Evolutionary conservation across 2,113 vertebrate genomes (phyloP), one percentile per base, ranked within the genome.

Genomic region (Perca flavescens): DNA sequence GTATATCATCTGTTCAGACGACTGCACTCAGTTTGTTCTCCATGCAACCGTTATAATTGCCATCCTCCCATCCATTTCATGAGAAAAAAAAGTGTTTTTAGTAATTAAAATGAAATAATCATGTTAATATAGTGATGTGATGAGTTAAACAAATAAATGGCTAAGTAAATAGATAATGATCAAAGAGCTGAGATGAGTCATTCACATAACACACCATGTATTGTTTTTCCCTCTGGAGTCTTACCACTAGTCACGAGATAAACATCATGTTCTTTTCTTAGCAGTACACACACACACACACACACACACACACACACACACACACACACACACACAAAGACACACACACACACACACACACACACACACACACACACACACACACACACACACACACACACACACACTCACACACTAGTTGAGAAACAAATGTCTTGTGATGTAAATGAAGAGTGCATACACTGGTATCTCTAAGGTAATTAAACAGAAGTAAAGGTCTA

Each of bases 401-500:
- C 66, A 70, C 47, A 66, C 49, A 78, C 50, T 65, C 40, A 43
- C 40, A 62, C 77, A 82, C 82, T 88, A 84, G 83, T 82, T 83
- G 80, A 86, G 82, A 84, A 85, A 72, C 58, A 16, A 86, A 86
- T 86, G 80, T 92, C 90, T 90, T 79, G 87, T 90, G 86, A 88
- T 92, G 85, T 91, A 86, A 91, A 70, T 86, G 84, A 79, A 80
- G 80, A 88, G 84, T 85, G 66, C 88, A 89, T 87, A 83, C 85
- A 83, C 74, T 82, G 78, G 70, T 89, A 91, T 91, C 92, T 90
- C 88, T 65, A 77, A 92, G 90, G 91, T 93, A 94, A 93, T 94
- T 93, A 93, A 92, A 86, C 62, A 78, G 75, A 92, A 93, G 86
- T 88, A 89, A 90, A 93, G 91, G 91, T 92, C 92, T 91, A 85